These are phyloP conservation scores for Drosophila mulleri DNA, from an alignment of 2,888 invertebrate species.

Conservation along the genomic window DNA sequence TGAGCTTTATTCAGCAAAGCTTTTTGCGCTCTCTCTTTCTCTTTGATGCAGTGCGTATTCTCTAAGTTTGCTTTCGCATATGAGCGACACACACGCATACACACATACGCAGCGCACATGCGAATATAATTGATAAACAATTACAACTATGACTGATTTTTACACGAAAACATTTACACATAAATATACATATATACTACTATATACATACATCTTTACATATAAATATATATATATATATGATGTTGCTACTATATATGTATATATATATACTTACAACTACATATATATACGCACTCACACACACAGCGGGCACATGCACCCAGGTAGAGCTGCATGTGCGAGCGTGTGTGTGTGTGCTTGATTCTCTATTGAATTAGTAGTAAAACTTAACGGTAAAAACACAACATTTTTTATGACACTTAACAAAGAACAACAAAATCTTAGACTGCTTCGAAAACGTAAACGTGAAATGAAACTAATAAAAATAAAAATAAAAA, in stretches of 20 bases:
- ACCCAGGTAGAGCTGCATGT: neutral
- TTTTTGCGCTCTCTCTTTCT: slow-evolving; percentile 9
- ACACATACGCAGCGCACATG: slow-evolving; percentile 17
- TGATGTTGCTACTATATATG: slow-evolving; percentile 61
- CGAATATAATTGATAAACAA: slow-evolving; percentile 63
- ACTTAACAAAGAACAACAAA: slow-evolving; percentile 71
- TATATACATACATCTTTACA: slow-evolving; percentile 41
- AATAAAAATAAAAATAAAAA: slow-evolving; percentile 35
- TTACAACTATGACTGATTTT: slow-evolving; percentile 80
- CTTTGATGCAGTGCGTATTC: slow-evolving; percentile 4
- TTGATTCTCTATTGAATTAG: slow-evolving; percentile 40
- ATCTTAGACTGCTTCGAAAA: slow-evolving; percentile 83
- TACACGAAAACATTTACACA: slow-evolving; percentile 77
- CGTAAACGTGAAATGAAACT: slow-evolving; percentile 67
- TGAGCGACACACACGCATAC: neutral
- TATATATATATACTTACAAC: slow-evolving; percentile 27
- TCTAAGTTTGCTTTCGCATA: slow-evolving; percentile 8
- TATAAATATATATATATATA: slow-evolving; percentile 39
- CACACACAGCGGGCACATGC: slow-evolving; percentile 9
- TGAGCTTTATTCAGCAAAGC: slow-evolving; percentile 14
- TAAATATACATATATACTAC: slow-evolving; percentile 50
- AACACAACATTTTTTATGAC: slow-evolving; percentile 62
- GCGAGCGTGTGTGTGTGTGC: slow-evolving; percentile 25
- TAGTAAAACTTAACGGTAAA: slow-evolving; percentile 59
- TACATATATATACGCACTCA: neutral